A percentile compares a stretch with the other conserved stretches of the same genome.
Conservation (phyloP, 2,797 vertebrate species). For the Molossus molossus region DNA sequence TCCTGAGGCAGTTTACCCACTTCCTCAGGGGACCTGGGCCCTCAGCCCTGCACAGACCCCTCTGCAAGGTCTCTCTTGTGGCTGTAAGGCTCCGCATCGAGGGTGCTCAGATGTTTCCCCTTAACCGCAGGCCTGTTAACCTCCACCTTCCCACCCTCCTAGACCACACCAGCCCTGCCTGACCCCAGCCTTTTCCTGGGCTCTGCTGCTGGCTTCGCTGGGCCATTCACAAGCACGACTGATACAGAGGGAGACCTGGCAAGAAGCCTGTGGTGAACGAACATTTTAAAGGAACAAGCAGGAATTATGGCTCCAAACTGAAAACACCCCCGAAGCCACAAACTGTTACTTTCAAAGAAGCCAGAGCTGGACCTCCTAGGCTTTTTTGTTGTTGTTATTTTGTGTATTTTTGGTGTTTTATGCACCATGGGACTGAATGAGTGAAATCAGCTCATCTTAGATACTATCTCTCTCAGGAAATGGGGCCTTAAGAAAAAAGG, state of each 20-base stretch:
- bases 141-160: not conserved
- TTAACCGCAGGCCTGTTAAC: not conserved
- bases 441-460: not conserved
- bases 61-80: not conserved
- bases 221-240: constrained; percentile 14
- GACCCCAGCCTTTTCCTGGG: not conserved
- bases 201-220: not conserved
- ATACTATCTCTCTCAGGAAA: constrained; percentile 71
- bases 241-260: constrained; percentile 53
- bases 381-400: not conserved
- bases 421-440: not conserved
- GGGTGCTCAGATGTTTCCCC: not conserved
- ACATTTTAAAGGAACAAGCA: constrained; percentile 67
- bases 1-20: not conserved
- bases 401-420: not conserved
- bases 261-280: constrained; percentile 26
- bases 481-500: constrained; percentile 67
- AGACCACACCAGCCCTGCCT: not conserved
- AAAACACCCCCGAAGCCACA: constrained; percentile 65
- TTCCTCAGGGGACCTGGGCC: not conserved
- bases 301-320: constrained; percentile 67
- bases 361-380: constrained; percentile 41
- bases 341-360: constrained; percentile 60
- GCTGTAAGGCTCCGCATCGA: not conserved
- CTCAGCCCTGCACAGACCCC: not conserved